These are phyloP conservation scores for Triplophysa tibetana DNA, from an alignment of 2,113 vertebrate species.

Conservation along the genomic window DNA sequence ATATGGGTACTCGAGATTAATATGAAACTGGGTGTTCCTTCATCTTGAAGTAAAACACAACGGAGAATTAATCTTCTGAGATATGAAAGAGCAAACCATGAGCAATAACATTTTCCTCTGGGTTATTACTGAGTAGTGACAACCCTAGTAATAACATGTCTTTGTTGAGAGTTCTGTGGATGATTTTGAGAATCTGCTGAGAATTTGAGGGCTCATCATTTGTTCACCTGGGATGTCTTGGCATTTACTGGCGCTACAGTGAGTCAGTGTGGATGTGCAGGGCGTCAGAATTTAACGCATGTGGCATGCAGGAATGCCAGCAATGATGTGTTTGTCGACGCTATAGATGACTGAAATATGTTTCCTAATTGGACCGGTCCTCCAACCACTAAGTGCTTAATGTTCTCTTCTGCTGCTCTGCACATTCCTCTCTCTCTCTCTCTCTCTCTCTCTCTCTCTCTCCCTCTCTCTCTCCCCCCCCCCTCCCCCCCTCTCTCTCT, in stretches of 20 bases:
- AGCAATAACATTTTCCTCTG: no score
- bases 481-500: no score
- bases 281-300: neutral
- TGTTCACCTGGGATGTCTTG: neutral
- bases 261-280: neutral
- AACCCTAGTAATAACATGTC: neutral
- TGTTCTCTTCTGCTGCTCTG: slow-evolving; percentile 28
- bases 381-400: slow-evolving; percentile 28
- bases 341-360: slow-evolving; percentile 35
- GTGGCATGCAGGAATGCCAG: slow-evolving; percentile 21
- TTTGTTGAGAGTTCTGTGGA: neutral
- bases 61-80: no score
- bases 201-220: no score
- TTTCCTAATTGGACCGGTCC: slow-evolving; percentile 30
- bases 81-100: no score
- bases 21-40: no score
- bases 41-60: no score
- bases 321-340: slow-evolving; percentile 22
- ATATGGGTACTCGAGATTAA: no score
- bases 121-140: no score
- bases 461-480: no score
- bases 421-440: slow-evolving; percentile 7
- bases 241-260: neutral
- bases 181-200: no score
- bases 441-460: neutral